Percentiles rank a stretch among this genome's conserved stretches.
These are phyloP conservation scores for Meloidogyne exigua DNA, from an alignment of 1,140 invertebrate genomes.

Conservation along the genomic window DNA sequence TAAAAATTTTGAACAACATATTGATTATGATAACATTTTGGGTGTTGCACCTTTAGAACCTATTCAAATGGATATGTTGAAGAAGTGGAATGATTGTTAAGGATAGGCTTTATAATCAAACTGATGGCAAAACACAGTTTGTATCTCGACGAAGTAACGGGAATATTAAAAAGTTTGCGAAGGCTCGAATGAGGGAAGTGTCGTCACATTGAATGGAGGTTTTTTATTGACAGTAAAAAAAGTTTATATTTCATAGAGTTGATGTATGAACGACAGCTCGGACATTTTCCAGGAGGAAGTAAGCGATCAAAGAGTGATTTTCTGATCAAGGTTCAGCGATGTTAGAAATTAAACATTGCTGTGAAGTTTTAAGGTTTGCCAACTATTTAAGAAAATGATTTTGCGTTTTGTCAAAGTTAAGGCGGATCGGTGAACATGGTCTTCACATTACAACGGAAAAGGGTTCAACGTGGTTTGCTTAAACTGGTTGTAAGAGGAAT, in stretches of 20 bases:
- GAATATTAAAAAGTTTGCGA: too few relatives aligned
- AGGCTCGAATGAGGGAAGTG: too few relatives aligned
- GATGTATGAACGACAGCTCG: conserved; percentile 98
- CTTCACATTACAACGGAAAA: conserved; percentile 96
- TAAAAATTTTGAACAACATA: too few relatives aligned
- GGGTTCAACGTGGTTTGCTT: conserved; percentile 76
- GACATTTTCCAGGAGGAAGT: conserved; percentile 99
- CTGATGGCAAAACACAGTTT: too few relatives aligned
- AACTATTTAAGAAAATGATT: conserved; percentile 99
- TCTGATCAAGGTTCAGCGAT: conserved; percentile 96
- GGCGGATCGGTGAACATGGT: conserved; percentile 99
- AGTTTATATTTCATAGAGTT: too few relatives aligned
- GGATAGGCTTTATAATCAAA: too few relatives aligned
- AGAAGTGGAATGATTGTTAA: conserved; percentile 99
- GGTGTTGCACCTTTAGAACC: conserved; percentile 98
- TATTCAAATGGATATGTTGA: conserved; percentile 97
- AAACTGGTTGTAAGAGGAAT: conserved; percentile 99
- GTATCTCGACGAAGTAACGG: too few relatives aligned
- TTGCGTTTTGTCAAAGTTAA: conserved; percentile 99
- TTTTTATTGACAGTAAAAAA: conserved; percentile 72
- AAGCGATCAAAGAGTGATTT: conserved; percentile 97
- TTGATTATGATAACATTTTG: conserved; percentile 96
- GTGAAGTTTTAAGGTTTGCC: conserved; percentile 99
- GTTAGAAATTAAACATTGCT: conserved; percentile 99
- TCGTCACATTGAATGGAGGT: conserved; percentile 94